Evolutionary conservation across 2,888 invertebrate species (phyloP).

Genomic region (Electrophaes corylata): DNA sequence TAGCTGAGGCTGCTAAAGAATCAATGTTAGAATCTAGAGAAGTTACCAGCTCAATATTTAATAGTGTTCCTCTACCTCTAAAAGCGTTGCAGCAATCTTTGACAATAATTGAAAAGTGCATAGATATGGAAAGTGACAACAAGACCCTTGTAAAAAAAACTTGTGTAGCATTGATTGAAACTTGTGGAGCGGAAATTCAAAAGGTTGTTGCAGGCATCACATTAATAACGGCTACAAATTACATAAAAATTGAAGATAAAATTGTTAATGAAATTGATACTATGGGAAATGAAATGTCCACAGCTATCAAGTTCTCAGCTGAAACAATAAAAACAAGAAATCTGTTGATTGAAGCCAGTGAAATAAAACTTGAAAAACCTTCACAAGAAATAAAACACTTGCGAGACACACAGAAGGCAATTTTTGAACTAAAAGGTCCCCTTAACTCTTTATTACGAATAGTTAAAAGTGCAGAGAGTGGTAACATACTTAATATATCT

Average conservation of each 20-base stretch:
- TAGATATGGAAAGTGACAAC: constrained; percentile 87
- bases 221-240: constrained; percentile 72
- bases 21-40: constrained; percentile 62
- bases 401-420: constrained; percentile 71
- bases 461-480: constrained; percentile 61
- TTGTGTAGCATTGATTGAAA: constrained; percentile 87
- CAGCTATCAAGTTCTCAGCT: constrained; percentile 77
- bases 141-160: constrained; percentile 88
- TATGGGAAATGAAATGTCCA: constrained; percentile 77
- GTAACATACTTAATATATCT: constrained; percentile 47
- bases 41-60: constrained; percentile 81
- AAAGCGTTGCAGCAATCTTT: constrained; percentile 86
- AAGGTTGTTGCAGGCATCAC: constrained; percentile 76
- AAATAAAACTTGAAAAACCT: constrained; percentile 60
- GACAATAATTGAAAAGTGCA: constrained; percentile 87
- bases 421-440: constrained; percentile 69
- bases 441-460: constrained; percentile 67
- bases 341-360: constrained; percentile 63
- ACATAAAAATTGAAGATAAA: constrained; percentile 67
- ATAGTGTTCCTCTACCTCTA: constrained; percentile 83
- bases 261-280: constrained; percentile 71
- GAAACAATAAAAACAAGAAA: constrained; percentile 80
- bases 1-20: constrained; percentile 82
- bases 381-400: constrained; percentile 66
- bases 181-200: constrained; percentile 82